These are phyloP conservation scores for Zaprionus tsacasi DNA, from an alignment of 1,140 invertebrate genomes.

Conservation along the genomic window DNA sequence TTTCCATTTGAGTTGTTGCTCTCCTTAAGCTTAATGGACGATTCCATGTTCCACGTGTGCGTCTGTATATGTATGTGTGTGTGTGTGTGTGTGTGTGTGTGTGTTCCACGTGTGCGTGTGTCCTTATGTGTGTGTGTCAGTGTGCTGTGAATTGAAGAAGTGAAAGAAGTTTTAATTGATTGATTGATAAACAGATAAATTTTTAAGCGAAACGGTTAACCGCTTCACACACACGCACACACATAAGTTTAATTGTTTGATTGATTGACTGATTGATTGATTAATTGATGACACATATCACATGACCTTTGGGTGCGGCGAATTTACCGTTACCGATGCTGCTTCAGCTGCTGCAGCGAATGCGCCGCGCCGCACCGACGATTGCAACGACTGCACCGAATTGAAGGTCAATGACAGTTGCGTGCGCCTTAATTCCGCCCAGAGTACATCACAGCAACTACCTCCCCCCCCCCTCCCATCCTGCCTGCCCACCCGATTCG, in stretches of 20 bases:
- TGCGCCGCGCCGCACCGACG: conserved; percentile 33
- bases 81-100: background rate
- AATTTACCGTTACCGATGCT: conserved; percentile 5
- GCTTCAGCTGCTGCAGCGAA: conserved; percentile 29
- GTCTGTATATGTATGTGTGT: conserved; percentile 6
- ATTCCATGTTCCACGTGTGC: conserved; percentile 68
- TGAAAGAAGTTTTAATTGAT: conserved; percentile 14
- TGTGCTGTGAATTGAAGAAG: conserved; percentile 31
- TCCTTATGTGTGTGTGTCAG: conserved; percentile 12
- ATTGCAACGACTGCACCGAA: conserved; percentile 68
- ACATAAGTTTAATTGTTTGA: conserved; percentile 28
- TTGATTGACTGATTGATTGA: conserved; percentile 45
- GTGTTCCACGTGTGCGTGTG: conserved; percentile 1
- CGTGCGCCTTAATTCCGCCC: conserved; percentile 71
- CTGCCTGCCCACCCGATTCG: background rate
- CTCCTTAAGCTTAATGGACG: conserved; percentile 79
- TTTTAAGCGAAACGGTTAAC: conserved; percentile 5
- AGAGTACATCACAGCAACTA: conserved; percentile 3
- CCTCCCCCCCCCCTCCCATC: background rate
- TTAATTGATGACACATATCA: conserved; percentile 65
- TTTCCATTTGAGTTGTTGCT: conserved; percentile 48
- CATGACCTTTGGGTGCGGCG: conserved; percentile 80
- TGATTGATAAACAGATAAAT: background rate
- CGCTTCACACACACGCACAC: background rate
- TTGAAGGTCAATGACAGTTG: conserved; percentile 81